Conservation (phyloP, 2,797 vertebrate species). For the Enteromius trimaculatus region DNA sequence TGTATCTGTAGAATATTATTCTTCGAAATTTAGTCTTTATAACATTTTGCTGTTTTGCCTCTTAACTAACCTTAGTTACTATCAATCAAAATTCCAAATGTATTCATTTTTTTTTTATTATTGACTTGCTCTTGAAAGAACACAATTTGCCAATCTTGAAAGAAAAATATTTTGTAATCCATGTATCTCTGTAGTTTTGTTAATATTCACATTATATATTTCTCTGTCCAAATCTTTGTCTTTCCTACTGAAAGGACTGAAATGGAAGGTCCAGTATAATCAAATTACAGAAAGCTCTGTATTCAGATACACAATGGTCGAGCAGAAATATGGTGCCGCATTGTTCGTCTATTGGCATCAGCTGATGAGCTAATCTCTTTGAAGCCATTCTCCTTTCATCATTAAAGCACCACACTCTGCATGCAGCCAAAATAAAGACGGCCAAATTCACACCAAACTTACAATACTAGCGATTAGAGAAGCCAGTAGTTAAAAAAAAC, state of each 20-base stretch:
- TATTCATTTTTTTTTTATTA: too few relatives aligned
- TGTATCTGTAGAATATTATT: not conserved
- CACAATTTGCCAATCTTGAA: not conserved
- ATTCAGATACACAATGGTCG: constrained; percentile 62
- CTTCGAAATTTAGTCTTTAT: not conserved
- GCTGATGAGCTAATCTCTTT: constrained; percentile 76
- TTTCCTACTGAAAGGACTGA: constrained; percentile 48
- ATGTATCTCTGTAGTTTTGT: constrained; percentile 2
- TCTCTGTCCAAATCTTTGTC: constrained; percentile 54
- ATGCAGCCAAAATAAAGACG: constrained; percentile 63
- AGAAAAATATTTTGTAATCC: not conserved
- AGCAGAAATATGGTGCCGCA: constrained; percentile 64
- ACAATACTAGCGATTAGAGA: constrained; percentile 57
- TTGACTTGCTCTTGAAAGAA: not conserved
- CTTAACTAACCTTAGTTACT: too few relatives aligned
- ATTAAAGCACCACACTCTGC: constrained; percentile 64
- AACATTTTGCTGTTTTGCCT: not conserved
- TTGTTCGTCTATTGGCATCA: constrained; percentile 73
- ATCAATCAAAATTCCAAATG: too few relatives aligned
- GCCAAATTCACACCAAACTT: constrained; percentile 62
- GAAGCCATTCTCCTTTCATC: constrained; percentile 75
- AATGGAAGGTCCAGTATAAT: constrained; percentile 58
- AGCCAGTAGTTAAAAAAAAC: constrained; percentile 42
- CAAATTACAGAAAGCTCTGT: constrained; percentile 65
- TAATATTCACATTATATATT: constrained; percentile 49